phyloP scores from a whole-genome alignment of 23 tunicate genomes.

The Styela clava region DNA sequence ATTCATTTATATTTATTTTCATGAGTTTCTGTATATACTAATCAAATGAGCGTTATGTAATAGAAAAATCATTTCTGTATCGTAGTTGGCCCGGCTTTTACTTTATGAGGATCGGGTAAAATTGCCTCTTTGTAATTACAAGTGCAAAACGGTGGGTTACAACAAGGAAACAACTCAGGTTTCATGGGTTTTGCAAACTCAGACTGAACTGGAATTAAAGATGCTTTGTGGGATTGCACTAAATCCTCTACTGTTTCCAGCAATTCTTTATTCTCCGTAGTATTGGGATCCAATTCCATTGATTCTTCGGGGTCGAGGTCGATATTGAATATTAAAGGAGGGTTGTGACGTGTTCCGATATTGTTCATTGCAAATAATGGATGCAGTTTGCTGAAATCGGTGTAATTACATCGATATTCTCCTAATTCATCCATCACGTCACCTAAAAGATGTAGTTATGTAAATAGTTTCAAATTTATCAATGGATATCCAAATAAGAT shows the following conservation, averaged over 20 bases:
- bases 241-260: constrained; percentile 1
- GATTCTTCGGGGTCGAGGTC: constrained; percentile 21
- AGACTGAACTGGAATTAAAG: constrained; percentile 3
- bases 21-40: too few relatives aligned
- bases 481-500: too few relatives aligned
- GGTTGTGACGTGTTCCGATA: not conserved
- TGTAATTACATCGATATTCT: not conserved
- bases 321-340: constrained; percentile 29
- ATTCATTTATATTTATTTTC: too few relatives aligned
- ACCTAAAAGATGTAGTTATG: too few relatives aligned
- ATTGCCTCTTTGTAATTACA: constrained; percentile 26
- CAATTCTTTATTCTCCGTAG: not conserved
- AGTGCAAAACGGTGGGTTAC: constrained; percentile 33
- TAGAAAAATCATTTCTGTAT: too few relatives aligned
- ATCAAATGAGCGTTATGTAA: too few relatives aligned
- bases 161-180: constrained; percentile 22
- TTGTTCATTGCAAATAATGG: not conserved
- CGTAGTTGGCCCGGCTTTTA: not conserved
- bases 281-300: constrained; percentile 7
- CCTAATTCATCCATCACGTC: not conserved
- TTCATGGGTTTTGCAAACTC: not conserved
- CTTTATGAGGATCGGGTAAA: not conserved
- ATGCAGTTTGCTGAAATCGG: not conserved
- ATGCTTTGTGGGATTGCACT: not conserved
- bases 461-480: too few relatives aligned